Base-by-base conservation (phyloP, 1,140 invertebrate genomes). In the Pogonognathellus flavescens region DNA sequence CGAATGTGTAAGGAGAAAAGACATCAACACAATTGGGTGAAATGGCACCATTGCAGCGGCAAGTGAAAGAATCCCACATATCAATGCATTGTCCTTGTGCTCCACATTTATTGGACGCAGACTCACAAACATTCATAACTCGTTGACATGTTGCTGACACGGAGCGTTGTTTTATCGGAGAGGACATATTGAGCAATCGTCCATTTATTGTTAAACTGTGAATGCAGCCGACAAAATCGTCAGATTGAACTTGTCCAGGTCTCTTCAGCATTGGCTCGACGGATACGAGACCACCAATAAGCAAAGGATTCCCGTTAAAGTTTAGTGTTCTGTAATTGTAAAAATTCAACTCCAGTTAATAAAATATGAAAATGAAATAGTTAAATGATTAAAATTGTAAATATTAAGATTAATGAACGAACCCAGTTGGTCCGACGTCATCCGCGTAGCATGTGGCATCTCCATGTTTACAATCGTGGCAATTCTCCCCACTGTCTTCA, bases 171-270 rank as follows among this genome's bases (percentile, higher is more conserved):
- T 93, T 91, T 0, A 97, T 86, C 0, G 96, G 95, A 88, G 93
- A 93, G 20, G 94, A 95, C 80, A 97, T 90, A 89, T 97, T 97
- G 1, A 97, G 89, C 0, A 93, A 90, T 13, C 95, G 92, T 10
- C 96, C 96, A 89, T 98, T 97, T 52, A 98, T 94, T 0, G 94
- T 93, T 0, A 98, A 94, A 86, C 96, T 96, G 89, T 98, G 96
- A 81, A 98, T 93, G 89, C 97, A 98, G 2, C 97, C 97, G 53
- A 98, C 94, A 80, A 98, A 94, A 90, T 98, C 97, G 89, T 98
- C 96, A 0, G 96, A 95, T 86, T 94, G 94, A 25, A 98, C 93
- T 92, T 98, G 96, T 0, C 95, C 96, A 0, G 95, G 95, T 82
- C 96, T 92, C 90, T 97, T 95, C 10, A 97, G 90, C 0, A 98